These are phyloP conservation scores for Augochlorella aurata DNA, from an alignment of 2,888 invertebrate species.

Conservation along the genomic window DNA sequence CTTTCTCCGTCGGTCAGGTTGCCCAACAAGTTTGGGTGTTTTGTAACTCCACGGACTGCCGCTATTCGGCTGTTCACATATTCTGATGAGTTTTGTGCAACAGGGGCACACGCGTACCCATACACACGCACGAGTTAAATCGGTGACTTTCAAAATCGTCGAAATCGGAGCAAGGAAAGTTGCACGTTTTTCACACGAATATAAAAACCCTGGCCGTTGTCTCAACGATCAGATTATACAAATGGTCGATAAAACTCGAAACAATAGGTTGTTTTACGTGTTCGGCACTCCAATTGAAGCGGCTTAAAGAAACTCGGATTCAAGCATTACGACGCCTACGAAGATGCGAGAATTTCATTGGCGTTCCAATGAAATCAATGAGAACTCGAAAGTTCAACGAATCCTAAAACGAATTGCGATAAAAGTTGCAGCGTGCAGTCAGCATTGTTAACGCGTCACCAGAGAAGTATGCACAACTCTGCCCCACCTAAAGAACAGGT, in stretches of 20 bases:
- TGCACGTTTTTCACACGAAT: conserved; percentile 33
- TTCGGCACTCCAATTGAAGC: background rate
- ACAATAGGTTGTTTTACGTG: background rate
- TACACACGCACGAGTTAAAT: background rate
- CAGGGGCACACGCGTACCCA: background rate
- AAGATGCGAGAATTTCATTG: background rate
- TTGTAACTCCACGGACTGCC: no score
- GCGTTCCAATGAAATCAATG: background rate
- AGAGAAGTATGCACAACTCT: conserved; percentile 22
- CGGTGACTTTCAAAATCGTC: conserved; percentile 34
- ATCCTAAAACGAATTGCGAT: background rate
- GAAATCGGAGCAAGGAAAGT: conserved; percentile 49
- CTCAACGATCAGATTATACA: conserved; percentile 21
- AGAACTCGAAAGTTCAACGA: background rate
- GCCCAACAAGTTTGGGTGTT: no score
- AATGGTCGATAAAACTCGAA: background rate
- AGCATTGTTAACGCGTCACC: conserved; percentile 27
- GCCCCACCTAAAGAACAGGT: conserved; percentile 7
- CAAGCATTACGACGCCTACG: background rate
- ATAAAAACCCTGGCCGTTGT: conserved; percentile 2
- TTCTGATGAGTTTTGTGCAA: no score
- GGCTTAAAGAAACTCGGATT: background rate
- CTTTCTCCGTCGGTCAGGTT: no score
- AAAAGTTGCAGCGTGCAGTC: background rate
- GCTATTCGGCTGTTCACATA: no score